Percentiles rank a stretch among this genome's conserved stretches.
phyloP scores from a whole-genome alignment of 2,113 vertebrate genomes.

The Poeciliopsis prolifica region DNA sequence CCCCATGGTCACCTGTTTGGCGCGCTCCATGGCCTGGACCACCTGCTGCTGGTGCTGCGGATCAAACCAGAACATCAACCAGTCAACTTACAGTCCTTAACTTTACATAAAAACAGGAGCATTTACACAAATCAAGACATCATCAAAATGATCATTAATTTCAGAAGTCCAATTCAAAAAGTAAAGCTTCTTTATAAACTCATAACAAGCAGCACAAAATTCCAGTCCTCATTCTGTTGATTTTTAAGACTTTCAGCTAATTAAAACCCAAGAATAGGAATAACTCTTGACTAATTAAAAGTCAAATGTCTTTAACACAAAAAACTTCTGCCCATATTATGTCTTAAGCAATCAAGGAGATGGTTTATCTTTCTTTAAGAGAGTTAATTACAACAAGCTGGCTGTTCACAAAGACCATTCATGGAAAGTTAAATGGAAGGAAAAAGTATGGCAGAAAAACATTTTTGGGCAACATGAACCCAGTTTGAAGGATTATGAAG shows the following conservation, averaged over 20 bases:
- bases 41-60: slow-evolving; percentile 95
- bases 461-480: too few species aligned
- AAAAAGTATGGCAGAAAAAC: too few species aligned
- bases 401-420: too few species aligned
- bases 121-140: not conserved
- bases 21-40: slow-evolving; percentile 92
- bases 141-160: not conserved
- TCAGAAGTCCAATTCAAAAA: not conserved
- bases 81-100: not conserved
- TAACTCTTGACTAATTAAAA: not conserved
- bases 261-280: not conserved
- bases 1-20: slow-evolving; percentile 95
- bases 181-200: not conserved
- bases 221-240: not conserved
- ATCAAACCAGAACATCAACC: slow-evolving; percentile 36
- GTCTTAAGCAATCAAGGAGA: too few species aligned
- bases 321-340: not conserved
- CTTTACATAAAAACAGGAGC: not conserved
- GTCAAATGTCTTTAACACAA: not conserved
- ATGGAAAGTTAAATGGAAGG: too few species aligned
- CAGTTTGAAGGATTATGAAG: too few species aligned
- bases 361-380: too few species aligned
- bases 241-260: not conserved
- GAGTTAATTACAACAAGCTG: too few species aligned
- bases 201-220: not conserved